phyloP scores from a whole-genome alignment of 2,888 invertebrate genomes.

The Pristionchus fissidentatus region DNA sequence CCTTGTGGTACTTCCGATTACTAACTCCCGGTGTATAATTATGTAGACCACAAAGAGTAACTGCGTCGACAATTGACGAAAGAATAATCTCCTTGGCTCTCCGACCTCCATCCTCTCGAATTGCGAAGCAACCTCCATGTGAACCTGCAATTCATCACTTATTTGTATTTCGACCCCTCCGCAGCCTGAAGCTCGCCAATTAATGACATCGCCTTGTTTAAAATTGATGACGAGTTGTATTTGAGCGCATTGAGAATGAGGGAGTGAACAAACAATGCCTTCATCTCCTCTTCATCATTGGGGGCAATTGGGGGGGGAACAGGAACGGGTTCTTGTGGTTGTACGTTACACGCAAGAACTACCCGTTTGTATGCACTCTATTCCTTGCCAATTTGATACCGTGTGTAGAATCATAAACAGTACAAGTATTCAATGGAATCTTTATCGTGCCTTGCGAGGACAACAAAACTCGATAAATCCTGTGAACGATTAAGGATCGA shows the following conservation, averaged over 20 bases:
- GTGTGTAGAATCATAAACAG: no score
- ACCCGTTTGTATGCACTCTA: no score
- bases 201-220: neutral
- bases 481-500: no score
- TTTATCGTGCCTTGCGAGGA: no score
- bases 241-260: neutral
- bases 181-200: neutral
- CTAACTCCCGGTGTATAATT: neutral
- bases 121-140: neutral
- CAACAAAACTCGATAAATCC: no score
- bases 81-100: neutral
- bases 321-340: no score
- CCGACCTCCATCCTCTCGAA: neutral
- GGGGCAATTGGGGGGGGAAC: no score
- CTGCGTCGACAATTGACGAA: neutral
- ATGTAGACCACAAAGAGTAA: neutral
- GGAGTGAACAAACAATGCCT: neutral
- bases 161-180: neutral
- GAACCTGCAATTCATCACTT: neutral
- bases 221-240: neutral
- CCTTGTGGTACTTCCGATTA: neutral
- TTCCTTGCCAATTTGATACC: no score
- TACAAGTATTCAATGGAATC: no score
- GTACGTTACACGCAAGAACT: no score
- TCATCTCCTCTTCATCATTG: neutral